A percentile compares a stretch with the other conserved stretches of the same genome.
Conservation (phyloP, 1,140 invertebrate genomes). For the Ips typographus region DNA sequence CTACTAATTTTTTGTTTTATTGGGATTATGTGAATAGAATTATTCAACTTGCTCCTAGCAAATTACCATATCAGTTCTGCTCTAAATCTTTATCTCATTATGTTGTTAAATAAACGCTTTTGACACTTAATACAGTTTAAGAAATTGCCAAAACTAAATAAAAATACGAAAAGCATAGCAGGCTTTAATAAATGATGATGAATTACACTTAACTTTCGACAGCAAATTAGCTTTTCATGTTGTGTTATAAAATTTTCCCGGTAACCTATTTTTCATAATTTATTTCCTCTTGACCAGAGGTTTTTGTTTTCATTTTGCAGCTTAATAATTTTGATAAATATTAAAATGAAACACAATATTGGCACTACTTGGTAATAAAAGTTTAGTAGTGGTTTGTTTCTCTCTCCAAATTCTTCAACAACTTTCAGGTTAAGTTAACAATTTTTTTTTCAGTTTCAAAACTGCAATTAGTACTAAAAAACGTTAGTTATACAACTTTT, state of each 20-base stretch:
- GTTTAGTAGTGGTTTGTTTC: background rate
- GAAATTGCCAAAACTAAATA: constrained; percentile 13
- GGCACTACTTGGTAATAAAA: background rate
- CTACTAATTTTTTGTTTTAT: constrained; percentile 8
- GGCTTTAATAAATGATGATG: constrained; percentile 34
- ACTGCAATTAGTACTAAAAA: constrained; percentile 23
- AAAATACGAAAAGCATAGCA: constrained; percentile 9
- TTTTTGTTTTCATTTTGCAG: constrained; percentile 18
- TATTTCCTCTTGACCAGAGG: constrained; percentile 17
- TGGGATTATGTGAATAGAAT: constrained; percentile 2
- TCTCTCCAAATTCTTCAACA: background rate
- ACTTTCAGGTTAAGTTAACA: background rate
- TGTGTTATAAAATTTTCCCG: constrained; percentile 31
- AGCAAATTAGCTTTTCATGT: constrained; percentile 36
- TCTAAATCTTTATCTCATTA: background rate
- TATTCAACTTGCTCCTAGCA: constrained; percentile 1
- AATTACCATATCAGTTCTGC: background rate
- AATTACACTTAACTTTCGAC: constrained; percentile 34
- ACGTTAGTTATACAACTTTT: constrained; percentile 3
- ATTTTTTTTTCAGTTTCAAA: constrained; percentile 12
- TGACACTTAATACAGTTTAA: constrained; percentile 5
- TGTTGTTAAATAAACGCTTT: constrained; percentile 1
- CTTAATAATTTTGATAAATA: constrained; percentile 5
- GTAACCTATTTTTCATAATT: constrained; percentile 32
- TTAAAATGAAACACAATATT: background rate